Percentiles rank a stretch among this genome's conserved stretches.
These are phyloP conservation scores for Leucopsar rothschildi DNA, from an alignment of 2,113 vertebrate species.

Conservation along the genomic window DNA sequence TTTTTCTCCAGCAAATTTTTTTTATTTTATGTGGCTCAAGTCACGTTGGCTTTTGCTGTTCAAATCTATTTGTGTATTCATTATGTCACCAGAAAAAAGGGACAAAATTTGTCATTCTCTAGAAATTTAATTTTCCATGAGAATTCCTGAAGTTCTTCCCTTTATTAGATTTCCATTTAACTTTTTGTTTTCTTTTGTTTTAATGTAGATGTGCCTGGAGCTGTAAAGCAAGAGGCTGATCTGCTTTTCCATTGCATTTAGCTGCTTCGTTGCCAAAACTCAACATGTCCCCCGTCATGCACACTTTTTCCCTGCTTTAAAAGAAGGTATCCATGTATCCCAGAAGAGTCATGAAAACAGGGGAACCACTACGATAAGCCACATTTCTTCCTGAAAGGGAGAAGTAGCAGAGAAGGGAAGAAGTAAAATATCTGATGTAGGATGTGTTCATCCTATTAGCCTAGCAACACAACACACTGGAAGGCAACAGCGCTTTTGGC, in stretches of 20 bases:
- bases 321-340: neutral
- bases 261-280: neutral
- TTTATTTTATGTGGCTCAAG: neutral
- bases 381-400: neutral
- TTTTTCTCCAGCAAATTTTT: neutral
- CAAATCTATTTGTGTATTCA: neutral
- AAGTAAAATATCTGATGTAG: neutral
- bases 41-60: neutral
- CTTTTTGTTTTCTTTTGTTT: neutral
- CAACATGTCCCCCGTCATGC: neutral
- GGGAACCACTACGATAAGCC: neutral
- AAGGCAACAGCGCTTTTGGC: neutral
- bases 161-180: neutral
- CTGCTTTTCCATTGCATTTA: neutral
- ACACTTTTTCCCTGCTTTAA: neutral
- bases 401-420: neutral
- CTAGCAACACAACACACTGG: conserved; percentile 35
- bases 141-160: conserved; percentile 5
- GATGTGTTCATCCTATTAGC: conserved; percentile 35
- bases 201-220: neutral
- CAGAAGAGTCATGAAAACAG: neutral
- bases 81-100: neutral
- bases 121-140: neutral
- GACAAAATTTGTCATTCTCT: neutral
- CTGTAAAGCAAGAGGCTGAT: neutral